Evolutionary conservation across 2,797 vertebrate species (phyloP).

Genomic region (Pelobates cultripes): DNA sequence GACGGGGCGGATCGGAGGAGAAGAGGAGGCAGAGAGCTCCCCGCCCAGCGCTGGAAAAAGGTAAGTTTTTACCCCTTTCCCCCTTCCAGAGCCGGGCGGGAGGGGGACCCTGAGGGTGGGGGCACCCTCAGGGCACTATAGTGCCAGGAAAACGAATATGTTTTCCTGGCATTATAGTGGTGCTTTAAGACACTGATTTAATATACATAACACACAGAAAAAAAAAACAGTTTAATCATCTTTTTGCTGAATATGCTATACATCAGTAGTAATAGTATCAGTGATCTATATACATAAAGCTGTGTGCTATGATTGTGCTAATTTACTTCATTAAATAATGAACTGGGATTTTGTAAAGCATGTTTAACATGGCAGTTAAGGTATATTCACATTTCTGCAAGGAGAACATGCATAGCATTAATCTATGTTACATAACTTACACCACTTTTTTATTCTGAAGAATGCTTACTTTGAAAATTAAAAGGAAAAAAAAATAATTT

Average conservation of each 20-base stretch:
- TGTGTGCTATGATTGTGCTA: background rate
- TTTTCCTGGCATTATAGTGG: too few relatives aligned
- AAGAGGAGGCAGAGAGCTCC: too few relatives aligned
- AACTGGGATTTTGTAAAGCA: background rate
- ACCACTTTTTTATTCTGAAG: background rate
- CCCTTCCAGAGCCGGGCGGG: too few relatives aligned
- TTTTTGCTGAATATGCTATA: background rate
- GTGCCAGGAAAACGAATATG: too few relatives aligned
- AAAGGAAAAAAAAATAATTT: background rate
- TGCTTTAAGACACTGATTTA: background rate
- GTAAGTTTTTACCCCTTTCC: too few relatives aligned
- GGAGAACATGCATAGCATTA: background rate
- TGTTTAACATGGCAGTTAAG: background rate
- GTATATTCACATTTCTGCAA: background rate
- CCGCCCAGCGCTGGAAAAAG: too few relatives aligned
- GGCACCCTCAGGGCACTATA: too few relatives aligned
- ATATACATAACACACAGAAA: background rate
- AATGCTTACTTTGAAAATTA: conserved; percentile 24
- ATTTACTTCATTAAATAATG: background rate
- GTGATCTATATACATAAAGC: background rate
- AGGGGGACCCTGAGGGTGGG: too few relatives aligned
- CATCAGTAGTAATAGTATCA: background rate
- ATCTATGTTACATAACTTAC: conserved; percentile 4
- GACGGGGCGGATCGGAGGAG: too few relatives aligned
- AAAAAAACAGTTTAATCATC: too few relatives aligned